Evolutionary conservation across 2,113 vertebrate species (phyloP).

Genomic region (Epinephelus moara): DNA sequence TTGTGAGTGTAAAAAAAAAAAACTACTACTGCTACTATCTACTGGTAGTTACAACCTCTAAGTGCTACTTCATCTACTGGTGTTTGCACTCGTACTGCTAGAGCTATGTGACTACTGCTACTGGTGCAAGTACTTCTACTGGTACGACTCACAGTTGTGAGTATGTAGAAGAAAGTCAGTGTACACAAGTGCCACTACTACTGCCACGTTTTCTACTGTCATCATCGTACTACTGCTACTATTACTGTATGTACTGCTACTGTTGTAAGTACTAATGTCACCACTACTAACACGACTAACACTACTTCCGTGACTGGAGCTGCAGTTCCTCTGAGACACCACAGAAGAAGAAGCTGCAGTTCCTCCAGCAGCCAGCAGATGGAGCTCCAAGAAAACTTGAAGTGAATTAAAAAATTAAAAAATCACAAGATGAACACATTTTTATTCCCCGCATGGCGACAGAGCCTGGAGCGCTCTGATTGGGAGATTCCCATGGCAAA

Average conservation of each 20-base stretch:
- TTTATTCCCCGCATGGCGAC: background rate
- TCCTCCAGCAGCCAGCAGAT: background rate
- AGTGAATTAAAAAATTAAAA: background rate
- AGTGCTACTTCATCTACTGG: background rate
- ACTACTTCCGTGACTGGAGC: background rate
- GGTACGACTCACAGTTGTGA: background rate
- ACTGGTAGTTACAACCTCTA: background rate
- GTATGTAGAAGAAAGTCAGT: no score
- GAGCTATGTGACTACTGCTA: no score
- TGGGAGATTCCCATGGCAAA: background rate
- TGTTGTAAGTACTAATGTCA: background rate
- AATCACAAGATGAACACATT: background rate
- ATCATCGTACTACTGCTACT: background rate
- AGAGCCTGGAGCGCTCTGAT: background rate
- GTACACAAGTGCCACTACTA: background rate
- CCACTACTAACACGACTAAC: background rate
- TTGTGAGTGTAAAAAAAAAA: no score
- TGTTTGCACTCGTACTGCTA: no score
- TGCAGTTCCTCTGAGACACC: conserved; percentile 17
- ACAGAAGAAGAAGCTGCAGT: background rate
- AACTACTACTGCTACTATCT: background rate
- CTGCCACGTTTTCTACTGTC: background rate
- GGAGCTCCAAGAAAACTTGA: conserved; percentile 5
- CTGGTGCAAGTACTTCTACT: background rate
- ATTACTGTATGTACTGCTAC: no score